Evolutionary conservation across 2,888 invertebrate genomes (phyloP).

Genomic region (Tridacna crocea): DNA sequence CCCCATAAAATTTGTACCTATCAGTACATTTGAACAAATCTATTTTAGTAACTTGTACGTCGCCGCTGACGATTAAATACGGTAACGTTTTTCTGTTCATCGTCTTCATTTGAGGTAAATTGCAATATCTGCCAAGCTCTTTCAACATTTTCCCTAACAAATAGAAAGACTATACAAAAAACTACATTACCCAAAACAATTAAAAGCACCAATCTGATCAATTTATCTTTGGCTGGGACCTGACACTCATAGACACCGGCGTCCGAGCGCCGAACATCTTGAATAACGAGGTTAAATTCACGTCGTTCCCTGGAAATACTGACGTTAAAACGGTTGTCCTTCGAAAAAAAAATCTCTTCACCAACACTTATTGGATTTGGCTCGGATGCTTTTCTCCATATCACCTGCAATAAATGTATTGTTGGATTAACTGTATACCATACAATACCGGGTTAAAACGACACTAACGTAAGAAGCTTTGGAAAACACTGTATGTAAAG

Average conservation of each 20-base stretch:
- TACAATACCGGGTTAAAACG: too few species aligned
- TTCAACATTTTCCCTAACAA: too few species aligned
- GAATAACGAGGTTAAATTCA: constrained; percentile 74
- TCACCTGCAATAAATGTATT: constrained; percentile 65
- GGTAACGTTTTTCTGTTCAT: too few species aligned
- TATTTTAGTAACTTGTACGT: too few species aligned
- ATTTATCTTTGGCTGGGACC: constrained; percentile 67
- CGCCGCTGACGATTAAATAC: too few species aligned
- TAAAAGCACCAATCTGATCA: constrained; percentile 53
- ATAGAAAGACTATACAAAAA: not conserved
- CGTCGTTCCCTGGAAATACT: constrained; percentile 60
- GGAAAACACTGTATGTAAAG: too few species aligned
- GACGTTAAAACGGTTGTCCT: constrained; percentile 70
- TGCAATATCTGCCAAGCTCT: too few species aligned
- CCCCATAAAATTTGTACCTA: too few species aligned
- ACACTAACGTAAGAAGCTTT: too few species aligned
- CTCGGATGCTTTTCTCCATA: constrained; percentile 76
- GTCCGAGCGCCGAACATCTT: constrained; percentile 68
- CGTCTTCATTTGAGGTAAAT: too few species aligned
- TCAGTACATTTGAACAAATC: too few species aligned
- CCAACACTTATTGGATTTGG: constrained; percentile 78
- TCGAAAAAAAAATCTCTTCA: constrained; percentile 71
- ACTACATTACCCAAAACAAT: constrained; percentile 44
- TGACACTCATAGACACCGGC: constrained; percentile 78
- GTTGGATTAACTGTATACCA: too few species aligned